Evolutionary conservation across 2,113 vertebrate genomes (phyloP).

Genomic region (Epinephelus moara): DNA sequence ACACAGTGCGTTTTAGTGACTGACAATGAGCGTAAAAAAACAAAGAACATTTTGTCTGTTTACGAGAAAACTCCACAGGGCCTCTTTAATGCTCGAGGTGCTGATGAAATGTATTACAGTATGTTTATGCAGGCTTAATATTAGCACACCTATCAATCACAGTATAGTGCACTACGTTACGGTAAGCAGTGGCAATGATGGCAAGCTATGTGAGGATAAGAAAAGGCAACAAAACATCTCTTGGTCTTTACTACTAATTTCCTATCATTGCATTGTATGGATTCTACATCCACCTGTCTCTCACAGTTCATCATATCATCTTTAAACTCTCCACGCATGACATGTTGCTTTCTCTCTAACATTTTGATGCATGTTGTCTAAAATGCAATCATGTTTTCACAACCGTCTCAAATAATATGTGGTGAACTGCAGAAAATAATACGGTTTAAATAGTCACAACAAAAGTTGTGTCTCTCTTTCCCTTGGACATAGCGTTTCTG

Average conservation of each 20-base stretch:
- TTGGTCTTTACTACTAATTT: not conserved
- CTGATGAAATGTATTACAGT: not conserved
- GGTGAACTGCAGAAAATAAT: not conserved
- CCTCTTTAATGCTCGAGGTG: not conserved
- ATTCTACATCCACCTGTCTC: not conserved
- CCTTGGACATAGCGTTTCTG: constrained; percentile 22
- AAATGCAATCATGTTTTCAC: not conserved
- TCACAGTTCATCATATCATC: not conserved
- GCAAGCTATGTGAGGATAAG: not conserved
- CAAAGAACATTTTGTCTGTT: not conserved
- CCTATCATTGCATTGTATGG: not conserved
- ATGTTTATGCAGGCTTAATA: not conserved
- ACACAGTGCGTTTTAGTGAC: not conserved
- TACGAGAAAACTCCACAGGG: not conserved
- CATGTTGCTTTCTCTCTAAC: not conserved
- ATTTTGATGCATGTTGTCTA: not conserved
- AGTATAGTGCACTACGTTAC: not conserved
- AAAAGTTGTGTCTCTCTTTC: constrained; percentile 15
- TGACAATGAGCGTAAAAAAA: no score
- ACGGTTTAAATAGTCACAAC: not conserved
- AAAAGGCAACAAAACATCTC: not conserved
- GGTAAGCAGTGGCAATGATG: not conserved
- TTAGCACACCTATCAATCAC: not conserved
- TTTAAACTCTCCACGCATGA: not conserved
- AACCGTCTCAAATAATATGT: not conserved